phyloP scores from a whole-genome alignment of 2,113 vertebrate species.

The Nymphicus hollandicus region DNA sequence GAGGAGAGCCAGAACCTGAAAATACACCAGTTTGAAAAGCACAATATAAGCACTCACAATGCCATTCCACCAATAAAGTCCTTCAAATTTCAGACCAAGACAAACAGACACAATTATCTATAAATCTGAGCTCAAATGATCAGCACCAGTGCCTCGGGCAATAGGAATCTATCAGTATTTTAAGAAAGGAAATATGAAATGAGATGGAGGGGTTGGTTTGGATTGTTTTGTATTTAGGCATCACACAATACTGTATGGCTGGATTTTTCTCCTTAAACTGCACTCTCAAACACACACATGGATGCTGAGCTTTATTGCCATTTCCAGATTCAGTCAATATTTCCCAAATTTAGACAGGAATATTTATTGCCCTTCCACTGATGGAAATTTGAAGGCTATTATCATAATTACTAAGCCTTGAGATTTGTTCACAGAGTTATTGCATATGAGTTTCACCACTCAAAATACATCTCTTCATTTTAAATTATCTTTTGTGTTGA shows the following conservation, averaged over 20 bases:
- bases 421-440: conserved; percentile 60
- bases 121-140: conserved; percentile 61
- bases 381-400: conserved; percentile 57
- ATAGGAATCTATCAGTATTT: conserved; percentile 33
- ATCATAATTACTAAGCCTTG: conserved; percentile 55
- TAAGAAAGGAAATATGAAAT: conserved; percentile 51
- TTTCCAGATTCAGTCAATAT: conserved; percentile 61
- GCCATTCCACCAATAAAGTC: background rate
- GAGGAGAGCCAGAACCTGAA: background rate
- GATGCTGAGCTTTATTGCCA: conserved; percentile 20
- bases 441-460: background rate
- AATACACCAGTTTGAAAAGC: conserved; percentile 36
- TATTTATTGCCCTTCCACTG: conserved; percentile 44
- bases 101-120: conserved; percentile 57
- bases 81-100: conserved; percentile 53
- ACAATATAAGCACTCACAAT: background rate
- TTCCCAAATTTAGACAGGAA: conserved; percentile 59
- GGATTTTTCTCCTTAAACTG: conserved; percentile 19
- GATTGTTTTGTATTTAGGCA: background rate
- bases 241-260: background rate
- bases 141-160: conserved; percentile 49
- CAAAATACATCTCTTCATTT: conserved; percentile 35
- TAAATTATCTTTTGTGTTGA: conserved; percentile 52
- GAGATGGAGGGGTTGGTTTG: background rate
- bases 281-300: background rate